Base-by-base conservation (phyloP, 2,797 vertebrate species). In the Borostomias antarcticus region DNA sequence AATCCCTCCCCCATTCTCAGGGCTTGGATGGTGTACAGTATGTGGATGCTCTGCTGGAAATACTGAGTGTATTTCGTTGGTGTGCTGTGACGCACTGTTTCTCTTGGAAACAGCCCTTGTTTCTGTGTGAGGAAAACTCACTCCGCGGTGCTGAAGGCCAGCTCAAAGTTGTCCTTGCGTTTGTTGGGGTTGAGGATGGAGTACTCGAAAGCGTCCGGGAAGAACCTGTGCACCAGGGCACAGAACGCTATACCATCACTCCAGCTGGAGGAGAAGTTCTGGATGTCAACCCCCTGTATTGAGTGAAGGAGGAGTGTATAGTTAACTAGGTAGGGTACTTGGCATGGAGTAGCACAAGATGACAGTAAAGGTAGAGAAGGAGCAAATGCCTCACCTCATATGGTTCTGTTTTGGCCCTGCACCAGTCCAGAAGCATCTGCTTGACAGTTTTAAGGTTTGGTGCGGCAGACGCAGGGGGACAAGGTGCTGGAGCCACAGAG, bases 351-450 rank as follows among this genome's bases (percentile, higher is more conserved):
- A 23, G 3, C 47, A 19, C 45, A 47, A 47, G 45, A 19, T 19
- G 19, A 23, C 61, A 62, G 29, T 62, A 72, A 72, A 70, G 15
- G 40, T 13, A 43, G 15, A 30, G 43, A 33, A 2, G 32, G 54
- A 47, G 30, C 23, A 13, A 2, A 5, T 60, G 15, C 90, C 9
- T 75, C 64, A 96, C 97, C 94, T 98, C 96, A 2, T 99, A 99
- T 75, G 96, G 95, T 11, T 95, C 93, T 2, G 97, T 99, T 90
- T 98, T 99, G 78, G 95, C 96, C 73, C 95, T 88, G 85, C 97
- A 99, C 97, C 97, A 99, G 70, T 98, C 96, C 80, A 99, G 88
- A 83, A 98, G 93, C 97, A 99, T 99, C 86, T 99, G 97, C 88
- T 99, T 99, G 87, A 99, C 95, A 84, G 95, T 96, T 90, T 91